Evolutionary conservation across 1,140 invertebrate genomes (phyloP).

Genomic region (Brachionus paranguensis): DNA sequence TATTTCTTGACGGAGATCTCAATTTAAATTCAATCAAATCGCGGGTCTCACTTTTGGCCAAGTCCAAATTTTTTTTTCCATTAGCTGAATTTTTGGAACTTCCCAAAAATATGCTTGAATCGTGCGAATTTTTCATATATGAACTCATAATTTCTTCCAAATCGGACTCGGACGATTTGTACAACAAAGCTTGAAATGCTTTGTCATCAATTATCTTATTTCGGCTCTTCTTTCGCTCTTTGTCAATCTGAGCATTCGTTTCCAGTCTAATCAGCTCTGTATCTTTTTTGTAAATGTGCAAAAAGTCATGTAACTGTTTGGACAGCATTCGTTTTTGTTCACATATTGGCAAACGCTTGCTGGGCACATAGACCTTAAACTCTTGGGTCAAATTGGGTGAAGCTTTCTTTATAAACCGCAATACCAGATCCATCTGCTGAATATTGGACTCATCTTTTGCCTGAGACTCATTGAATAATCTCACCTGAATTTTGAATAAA

Average conservation of each 20-base stretch:
- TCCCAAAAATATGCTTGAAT: slow-evolving; percentile 63
- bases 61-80: not conserved
- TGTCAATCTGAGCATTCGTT: slow-evolving; percentile 36
- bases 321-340: slow-evolving; percentile 77
- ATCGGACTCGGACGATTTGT: slow-evolving; percentile 59
- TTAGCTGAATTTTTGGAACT: slow-evolving; percentile 43
- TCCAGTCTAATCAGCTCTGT: slow-evolving; percentile 61
- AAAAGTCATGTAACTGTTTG: slow-evolving; percentile 83
- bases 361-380: slow-evolving; percentile 66
- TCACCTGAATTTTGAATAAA: slow-evolving; percentile 68
- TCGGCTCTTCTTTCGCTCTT: slow-evolving; percentile 42
- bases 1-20: not conserved
- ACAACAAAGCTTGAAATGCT: slow-evolving; percentile 24
- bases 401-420: slow-evolving; percentile 71
- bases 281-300: slow-evolving; percentile 75
- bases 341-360: slow-evolving; percentile 70
- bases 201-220: slow-evolving; percentile 31
- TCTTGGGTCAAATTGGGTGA: slow-evolving; percentile 69
- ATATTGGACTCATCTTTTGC: slow-evolving; percentile 43
- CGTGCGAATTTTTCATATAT: slow-evolving; percentile 64
- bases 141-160: slow-evolving; percentile 63
- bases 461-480: slow-evolving; percentile 61
- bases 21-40: slow-evolving; percentile 10
- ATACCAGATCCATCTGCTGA: slow-evolving; percentile 61
- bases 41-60: not conserved